Percentiles rank a stretch among this genome's conserved stretches.
These are phyloP conservation scores for Physeter macrocephalus DNA, from an alignment of 2,113 vertebrate species.

Conservation along the genomic window DNA sequence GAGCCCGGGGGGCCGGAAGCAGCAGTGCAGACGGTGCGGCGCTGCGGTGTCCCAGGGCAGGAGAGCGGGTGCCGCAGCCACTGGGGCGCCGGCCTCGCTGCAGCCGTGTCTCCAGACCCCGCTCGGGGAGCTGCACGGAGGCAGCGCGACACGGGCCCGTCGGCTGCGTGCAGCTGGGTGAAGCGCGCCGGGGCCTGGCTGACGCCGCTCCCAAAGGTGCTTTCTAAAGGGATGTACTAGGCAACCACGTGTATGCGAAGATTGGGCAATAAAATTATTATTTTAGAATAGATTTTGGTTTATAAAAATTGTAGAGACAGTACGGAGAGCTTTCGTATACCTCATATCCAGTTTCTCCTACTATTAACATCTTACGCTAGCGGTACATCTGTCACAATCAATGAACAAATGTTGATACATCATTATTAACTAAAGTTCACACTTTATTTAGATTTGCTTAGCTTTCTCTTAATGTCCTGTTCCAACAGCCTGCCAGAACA, in stretches of 20 bases:
- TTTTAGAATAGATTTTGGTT: neutral
- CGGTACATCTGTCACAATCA: too few relatives aligned
- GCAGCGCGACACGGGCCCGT: accelerated
- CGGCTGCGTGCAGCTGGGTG: accelerated
- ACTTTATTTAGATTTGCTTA: neutral
- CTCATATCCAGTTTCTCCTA: neutral
- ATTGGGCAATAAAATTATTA: neutral
- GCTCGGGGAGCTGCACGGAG: neutral
- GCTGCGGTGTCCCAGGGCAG: accelerated
- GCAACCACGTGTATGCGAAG: neutral
- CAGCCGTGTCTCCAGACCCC: neutral
- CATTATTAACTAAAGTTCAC: neutral
- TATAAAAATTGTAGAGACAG: neutral
- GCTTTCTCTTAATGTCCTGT: neutral
- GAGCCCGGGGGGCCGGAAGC: neutral
- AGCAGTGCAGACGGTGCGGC: accelerated
- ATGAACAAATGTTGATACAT: neutral
- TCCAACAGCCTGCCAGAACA: neutral
- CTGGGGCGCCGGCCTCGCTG: neutral
- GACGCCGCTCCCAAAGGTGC: neutral
- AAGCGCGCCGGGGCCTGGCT: neutral
- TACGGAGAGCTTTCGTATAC: neutral
- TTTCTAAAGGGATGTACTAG: neutral
- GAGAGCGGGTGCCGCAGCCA: accelerated
- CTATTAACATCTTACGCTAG: neutral